Base-by-base conservation (phyloP, 2,888 invertebrate species). In the Keiferia lycopersicella region DNA sequence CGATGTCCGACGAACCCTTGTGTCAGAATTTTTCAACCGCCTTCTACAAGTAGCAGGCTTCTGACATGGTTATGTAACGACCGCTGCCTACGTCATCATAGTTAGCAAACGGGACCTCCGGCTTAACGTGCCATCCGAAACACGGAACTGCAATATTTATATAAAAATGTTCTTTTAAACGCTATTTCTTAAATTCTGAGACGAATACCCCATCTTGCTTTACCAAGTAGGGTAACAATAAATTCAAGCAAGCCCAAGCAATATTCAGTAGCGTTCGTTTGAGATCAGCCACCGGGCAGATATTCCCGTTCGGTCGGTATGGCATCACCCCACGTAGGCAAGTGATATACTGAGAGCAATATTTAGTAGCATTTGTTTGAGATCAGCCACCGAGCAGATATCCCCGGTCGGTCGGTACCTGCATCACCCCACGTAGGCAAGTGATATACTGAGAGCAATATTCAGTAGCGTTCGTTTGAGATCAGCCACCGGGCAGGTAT, bases 261-360 rank as follows among this genome's bases (percentile, higher is more conserved):
- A 63, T 22, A 59, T 61, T 41, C 39, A 66, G 60, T 60, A 30
- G 50, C 60, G 38, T 53, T 34, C 50, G n/a, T 63, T 53, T 65
- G 53, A 65, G 64, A 65, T 68, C 58, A 62, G 48, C 65, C 67
- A 64, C 26, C 41, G 59, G 48, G 62, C 30, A 78, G 80, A 82
- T 81, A 81, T 78, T 81, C 80, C 81, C 74, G 72, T 80, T 80
- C 81, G 80, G 76, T 75, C 75, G 62, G 38, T 11, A 56, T 50
- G 61, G 41, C 63, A 66, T 61, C 66, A 61, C 60, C 59, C 64
- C 59, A 56, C 53, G 26, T 59, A 14, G 11, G 34, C n/a, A 8
- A 1, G 1, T 12, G 61, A 26, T 20, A 51, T 51, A 61, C 50
- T 51, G 51, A 45, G 51, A 11, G 45, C 14, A 61, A 63, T 20